These are phyloP conservation scores for Pelobates cultripes DNA, from an alignment of 2,797 vertebrate genomes.

Conservation along the genomic window DNA sequence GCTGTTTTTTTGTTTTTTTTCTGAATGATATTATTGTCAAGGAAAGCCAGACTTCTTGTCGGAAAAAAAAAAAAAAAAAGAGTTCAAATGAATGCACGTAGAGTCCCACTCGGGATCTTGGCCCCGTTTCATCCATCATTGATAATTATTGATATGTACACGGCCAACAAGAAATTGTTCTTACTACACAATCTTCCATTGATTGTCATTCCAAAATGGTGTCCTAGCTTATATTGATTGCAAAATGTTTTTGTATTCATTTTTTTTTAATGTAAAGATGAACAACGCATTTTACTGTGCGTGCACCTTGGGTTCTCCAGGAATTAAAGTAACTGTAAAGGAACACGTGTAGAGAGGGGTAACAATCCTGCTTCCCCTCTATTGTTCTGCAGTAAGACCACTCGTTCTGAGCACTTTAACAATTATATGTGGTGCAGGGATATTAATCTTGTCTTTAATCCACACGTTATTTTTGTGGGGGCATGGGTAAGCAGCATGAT, in stretches of 20 bases:
- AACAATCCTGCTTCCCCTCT: background rate
- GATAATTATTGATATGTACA: background rate
- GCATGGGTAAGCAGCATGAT: background rate
- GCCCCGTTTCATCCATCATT: background rate
- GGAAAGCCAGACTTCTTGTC: background rate
- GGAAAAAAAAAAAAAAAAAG: background rate
- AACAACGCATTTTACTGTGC: no score
- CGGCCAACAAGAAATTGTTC: background rate
- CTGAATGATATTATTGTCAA: background rate
- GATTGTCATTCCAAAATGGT: background rate
- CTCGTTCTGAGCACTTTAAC: conserved; percentile 48
- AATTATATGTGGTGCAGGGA: conserved; percentile 41
- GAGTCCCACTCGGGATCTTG: background rate
- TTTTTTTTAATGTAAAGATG: background rate
- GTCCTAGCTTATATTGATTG: background rate
- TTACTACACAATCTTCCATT: background rate
- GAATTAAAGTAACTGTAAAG: conserved; percentile 2
- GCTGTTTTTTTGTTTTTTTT: background rate
- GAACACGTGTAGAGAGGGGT: background rate
- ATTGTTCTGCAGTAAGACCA: conserved; percentile 18
- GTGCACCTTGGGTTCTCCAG: background rate
- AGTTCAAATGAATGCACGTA: background rate
- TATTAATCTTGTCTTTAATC: conserved; percentile 23
- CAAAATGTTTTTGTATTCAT: background rate
- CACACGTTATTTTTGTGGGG: background rate